These are phyloP conservation scores for Microcebus tavaratra DNA, from an alignment of 2,113 vertebrate genomes.

Conservation along the genomic window DNA sequence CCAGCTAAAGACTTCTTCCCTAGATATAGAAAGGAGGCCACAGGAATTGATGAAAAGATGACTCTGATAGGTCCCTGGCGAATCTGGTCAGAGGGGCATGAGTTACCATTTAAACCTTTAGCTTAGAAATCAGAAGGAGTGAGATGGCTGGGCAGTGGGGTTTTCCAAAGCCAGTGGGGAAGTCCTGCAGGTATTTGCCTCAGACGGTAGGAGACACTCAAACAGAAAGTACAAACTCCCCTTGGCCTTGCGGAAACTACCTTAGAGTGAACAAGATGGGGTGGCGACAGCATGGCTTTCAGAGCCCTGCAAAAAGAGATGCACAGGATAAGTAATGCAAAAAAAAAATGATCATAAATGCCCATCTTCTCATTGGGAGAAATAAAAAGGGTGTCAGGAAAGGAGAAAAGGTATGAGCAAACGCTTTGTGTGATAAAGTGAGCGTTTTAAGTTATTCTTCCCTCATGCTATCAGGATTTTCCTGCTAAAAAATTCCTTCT, in stretches of 20 bases:
- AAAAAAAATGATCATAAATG: background rate
- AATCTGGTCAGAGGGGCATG: background rate
- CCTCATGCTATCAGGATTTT: background rate
- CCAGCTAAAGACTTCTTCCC: background rate
- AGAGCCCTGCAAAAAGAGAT: background rate
- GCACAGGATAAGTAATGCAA: background rate
- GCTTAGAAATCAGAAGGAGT: background rate
- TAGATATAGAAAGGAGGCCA: background rate
- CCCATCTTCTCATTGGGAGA: background rate
- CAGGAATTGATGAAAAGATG: background rate
- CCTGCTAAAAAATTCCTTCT: background rate
- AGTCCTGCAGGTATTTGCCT: background rate
- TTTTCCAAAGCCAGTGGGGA: background rate
- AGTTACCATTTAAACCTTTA: background rate
- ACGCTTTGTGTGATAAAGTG: background rate
- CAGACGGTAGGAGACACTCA: background rate
- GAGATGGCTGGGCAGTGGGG: accelerated
- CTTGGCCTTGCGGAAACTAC: background rate
- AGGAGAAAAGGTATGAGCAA: background rate
- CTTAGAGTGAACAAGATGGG: too few species aligned
- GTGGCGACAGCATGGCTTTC: background rate
- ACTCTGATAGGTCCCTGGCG: background rate
- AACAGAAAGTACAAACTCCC: background rate
- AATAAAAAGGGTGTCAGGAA: background rate
- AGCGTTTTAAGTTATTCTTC: background rate